Base-by-base conservation (phyloP, 2,797 vertebrate species). In the Threskiornis aethiopicus region DNA sequence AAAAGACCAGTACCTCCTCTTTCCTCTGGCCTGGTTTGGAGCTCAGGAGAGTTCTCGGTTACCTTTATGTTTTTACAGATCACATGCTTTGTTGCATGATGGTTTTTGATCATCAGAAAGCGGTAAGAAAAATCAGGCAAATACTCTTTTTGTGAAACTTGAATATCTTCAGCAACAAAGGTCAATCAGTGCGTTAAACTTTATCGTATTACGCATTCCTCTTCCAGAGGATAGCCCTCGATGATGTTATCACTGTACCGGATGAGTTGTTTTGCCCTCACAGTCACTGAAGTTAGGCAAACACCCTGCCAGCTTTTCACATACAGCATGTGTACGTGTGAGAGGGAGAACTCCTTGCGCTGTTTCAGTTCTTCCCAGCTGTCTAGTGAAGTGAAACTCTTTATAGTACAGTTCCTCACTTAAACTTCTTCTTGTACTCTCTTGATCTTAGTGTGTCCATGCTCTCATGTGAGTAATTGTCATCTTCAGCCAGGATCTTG, bases 311-410 rank as follows among this genome's bases (percentile, higher is more conserved):
- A 73, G 47, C 46, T 79, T 41, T 84, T 65, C 62, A 47, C 24
- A 14, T 11, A 2, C 19, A 1, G 1, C 6, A 4, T 13, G 46
- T 6, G 3, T 5, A 8, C 6, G 1, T 16, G 16, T 11, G 29
- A 72, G 28, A 65, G 59, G 31, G 57, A 81, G 61, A 69, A 26
- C 25, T 90, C 42, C 64, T 59, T 0, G 1, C 2, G 1, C 26
- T 76, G 69, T 94, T 96, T 94, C 92, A 66, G 62, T 97, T 96
- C 96, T 96, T 87, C 46, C 73, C 47, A 89, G 58, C 31, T 69
- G 16, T 39, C 11, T 49, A 8, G 31, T 84, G 95, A 96, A 96
- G 77, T 87, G 96, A 95, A 94, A 96, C 83, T 90, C 37, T 37
- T 55, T 7, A 5, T 12, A 65, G 33, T 17, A 39, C 31, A 70